These are phyloP conservation scores for Diadophis punctatus DNA, from an alignment of 2,113 vertebrate species.

Conservation along the genomic window DNA sequence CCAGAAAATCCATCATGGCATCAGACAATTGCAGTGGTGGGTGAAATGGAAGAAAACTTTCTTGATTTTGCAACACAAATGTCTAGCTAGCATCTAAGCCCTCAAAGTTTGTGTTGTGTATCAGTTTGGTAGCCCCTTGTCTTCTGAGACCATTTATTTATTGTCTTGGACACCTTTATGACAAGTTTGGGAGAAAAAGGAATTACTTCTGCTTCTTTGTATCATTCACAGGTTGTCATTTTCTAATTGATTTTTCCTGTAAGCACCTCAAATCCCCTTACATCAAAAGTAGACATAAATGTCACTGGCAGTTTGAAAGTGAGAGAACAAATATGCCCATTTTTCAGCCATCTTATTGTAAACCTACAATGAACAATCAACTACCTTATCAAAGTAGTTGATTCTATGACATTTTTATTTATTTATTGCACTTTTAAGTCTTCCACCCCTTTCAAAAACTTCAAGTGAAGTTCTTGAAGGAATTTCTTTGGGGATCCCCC, in stretches of 20 bases:
- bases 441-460: neutral
- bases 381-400: neutral
- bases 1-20: slow-evolving; percentile 19
- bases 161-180: neutral
- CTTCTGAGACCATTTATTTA: neutral
- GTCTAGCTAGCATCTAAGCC: neutral
- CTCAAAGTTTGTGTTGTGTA: neutral
- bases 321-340: neutral
- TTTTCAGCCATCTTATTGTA: neutral
- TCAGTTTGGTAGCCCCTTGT: neutral
- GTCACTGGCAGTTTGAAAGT: neutral
- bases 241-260: neutral
- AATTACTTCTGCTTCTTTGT: neutral
- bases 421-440: neutral
- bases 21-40: slow-evolving; percentile 13
- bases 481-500: neutral
- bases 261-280: neutral
- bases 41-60: slow-evolving; percentile 17
- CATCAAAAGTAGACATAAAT: neutral
- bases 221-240: neutral
- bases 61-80: neutral
- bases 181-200: neutral
- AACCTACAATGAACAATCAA: neutral
- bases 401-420: neutral
- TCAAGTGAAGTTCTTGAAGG: neutral